Evolutionary conservation across 2,888 invertebrate genomes (phyloP).

Genomic region (Conus canariensis): DNA sequence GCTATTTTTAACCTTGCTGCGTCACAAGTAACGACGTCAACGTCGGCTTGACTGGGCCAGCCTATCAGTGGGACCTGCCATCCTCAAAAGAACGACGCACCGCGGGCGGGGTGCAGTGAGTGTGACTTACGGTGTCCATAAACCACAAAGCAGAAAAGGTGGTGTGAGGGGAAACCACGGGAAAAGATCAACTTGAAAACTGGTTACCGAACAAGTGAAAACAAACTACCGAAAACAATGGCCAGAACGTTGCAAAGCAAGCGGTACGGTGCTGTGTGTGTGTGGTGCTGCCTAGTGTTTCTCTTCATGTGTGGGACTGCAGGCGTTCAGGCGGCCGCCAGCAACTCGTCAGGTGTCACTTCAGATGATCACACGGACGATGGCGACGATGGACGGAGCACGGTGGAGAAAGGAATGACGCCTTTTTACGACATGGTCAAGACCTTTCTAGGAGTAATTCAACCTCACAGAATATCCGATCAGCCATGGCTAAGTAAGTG

Average conservation of each 20-base stretch:
- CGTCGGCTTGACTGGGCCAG: background rate
- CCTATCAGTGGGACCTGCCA: background rate
- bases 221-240: background rate
- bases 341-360: conserved; percentile 32
- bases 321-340: conserved; percentile 26
- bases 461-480: conserved; percentile 59
- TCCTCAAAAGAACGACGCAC: too few relatives aligned
- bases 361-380: background rate
- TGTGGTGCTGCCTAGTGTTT: conserved; percentile 34
- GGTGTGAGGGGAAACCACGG: too few relatives aligned
- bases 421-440: conserved; percentile 65
- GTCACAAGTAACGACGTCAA: background rate
- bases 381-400: background rate
- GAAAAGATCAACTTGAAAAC: too few relatives aligned
- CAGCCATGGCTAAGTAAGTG: conserved; percentile 60
- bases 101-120: too few relatives aligned
- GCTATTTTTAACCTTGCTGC: background rate
- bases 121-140: too few relatives aligned
- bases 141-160: too few relatives aligned
- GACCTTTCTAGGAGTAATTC: conserved; percentile 65
- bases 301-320: background rate
- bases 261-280: background rate
- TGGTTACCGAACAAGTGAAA: too few relatives aligned
- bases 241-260: background rate
- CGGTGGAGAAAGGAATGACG: conserved; percentile 67